Base-by-base conservation (phyloP, 2,113 vertebrate species). In the Gasterosteus aculeatus region DNA sequence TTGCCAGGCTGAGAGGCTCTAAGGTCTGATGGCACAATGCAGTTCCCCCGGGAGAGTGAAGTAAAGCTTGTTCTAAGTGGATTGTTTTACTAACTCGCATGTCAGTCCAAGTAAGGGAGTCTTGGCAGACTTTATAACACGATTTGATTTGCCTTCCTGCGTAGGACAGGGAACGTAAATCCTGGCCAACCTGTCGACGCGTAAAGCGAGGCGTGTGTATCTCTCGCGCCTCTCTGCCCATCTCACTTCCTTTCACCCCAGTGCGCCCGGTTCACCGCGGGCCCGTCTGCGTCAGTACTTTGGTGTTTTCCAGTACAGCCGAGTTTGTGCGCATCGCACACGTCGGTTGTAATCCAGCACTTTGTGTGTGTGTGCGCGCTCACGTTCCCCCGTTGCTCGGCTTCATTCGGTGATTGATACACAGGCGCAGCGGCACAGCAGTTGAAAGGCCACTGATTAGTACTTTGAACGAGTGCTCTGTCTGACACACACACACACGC, bases 391-490 rank as follows among this genome's bases (percentile, higher is more conserved):
- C 3, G 7, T 75, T 69, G 31, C 65, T 58, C 54, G 44, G 72
- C 58, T 77, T 61, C 80, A 74, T 81, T 80, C 38, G 41, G 2
- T 84, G 77, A 89, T 85, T 72, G 83, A 84, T 82, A 64, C 53
- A 49, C 63, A 19, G 69, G 39, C 54, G 10, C 69, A 61, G 78
- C 67, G 29, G 74, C 76, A 3, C 29, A 12, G 46, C 68, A 16
- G 35, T 29, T 80, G 78, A 88, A 85, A 74, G 67, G 60, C 59
- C 72, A 80, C 81, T 83, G 88, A 92, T 94, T 91, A 89, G 70
- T 72, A 68, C 90, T 74, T 90, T 94, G 89, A 92, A 82, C 82
- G 82, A 89, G 81, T 79, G 67, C 33, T 61, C 47, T 61, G 79
- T 87, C 69, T 77, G 87, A 84, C 74, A 49, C 68, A 29, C 76